Evolutionary conservation across 64 coral and sea anemone genomes (phyloP).

Genomic region (Stichodactyla mertensii): DNA sequence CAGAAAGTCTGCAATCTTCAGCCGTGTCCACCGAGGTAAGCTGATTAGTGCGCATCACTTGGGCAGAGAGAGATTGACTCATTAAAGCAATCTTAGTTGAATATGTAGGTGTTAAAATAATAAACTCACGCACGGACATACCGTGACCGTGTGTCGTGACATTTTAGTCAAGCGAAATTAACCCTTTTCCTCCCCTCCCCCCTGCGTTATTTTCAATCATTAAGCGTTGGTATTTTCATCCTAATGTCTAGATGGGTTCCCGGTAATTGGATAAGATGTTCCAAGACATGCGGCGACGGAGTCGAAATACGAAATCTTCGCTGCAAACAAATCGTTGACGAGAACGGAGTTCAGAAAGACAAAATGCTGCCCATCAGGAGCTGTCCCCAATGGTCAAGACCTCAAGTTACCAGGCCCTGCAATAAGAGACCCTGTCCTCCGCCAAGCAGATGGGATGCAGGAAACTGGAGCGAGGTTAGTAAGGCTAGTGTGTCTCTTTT

Average conservation of each 20-base stretch:
- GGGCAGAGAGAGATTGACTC: no score
- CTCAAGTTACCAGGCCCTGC: slow-evolving; percentile 61
- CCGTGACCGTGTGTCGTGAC: no score
- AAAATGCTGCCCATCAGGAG: slow-evolving; percentile 71
- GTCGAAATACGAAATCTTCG: slow-evolving; percentile 74
- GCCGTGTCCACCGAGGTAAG: slow-evolving; percentile 81
- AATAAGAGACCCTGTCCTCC: slow-evolving; percentile 58
- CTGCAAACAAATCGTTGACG: slow-evolving; percentile 88
- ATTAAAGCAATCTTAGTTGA: no score
- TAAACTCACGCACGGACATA: no score
- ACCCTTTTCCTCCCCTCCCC: no score
- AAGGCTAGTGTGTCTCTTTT: background rate
- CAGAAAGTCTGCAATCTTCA: slow-evolving; percentile 88
- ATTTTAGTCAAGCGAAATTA: no score
- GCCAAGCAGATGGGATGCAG: slow-evolving; percentile 67
- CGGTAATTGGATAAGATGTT: slow-evolving; percentile 64
- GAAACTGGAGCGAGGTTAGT: slow-evolving; percentile 72
- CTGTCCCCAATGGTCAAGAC: slow-evolving; percentile 58
- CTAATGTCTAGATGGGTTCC: slow-evolving; percentile 59
- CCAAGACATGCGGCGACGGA: slow-evolving; percentile 75
- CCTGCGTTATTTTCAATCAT: background rate
- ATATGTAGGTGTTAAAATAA: no score
- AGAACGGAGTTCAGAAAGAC: slow-evolving; percentile 44
- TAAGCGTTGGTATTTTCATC: background rate
- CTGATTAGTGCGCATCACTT: background rate